These are phyloP conservation scores for Cryptophagus acutangulus DNA, from an alignment of 2,888 invertebrate genomes.

Conservation along the genomic window DNA sequence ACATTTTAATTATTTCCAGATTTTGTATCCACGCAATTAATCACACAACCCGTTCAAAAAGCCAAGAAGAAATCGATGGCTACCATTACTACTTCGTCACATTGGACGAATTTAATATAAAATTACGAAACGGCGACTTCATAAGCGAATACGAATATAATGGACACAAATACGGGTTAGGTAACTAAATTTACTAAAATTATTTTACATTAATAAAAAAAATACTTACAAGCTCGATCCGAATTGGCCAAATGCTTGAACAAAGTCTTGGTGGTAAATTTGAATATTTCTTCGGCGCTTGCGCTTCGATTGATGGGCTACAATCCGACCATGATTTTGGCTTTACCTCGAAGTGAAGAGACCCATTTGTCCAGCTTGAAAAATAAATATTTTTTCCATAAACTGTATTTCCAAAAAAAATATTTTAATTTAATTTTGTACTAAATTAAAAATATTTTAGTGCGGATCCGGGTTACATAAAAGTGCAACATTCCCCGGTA, in stretches of 20 bases:
- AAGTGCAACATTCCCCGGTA: too few relatives aligned
- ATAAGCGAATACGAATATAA: not conserved
- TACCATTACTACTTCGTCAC: conserved; percentile 1
- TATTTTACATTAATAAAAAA: not conserved
- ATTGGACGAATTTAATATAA: not conserved
- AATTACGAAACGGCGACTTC: not conserved
- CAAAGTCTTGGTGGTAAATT: conserved; percentile 1
- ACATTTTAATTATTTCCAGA: too few relatives aligned
- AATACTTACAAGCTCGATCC: not conserved
- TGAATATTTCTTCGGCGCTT: not conserved
- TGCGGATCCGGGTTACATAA: too few relatives aligned
- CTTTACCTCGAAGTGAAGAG: not conserved
- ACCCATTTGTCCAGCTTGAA: not conserved
- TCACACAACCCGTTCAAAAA: conserved; percentile 3
- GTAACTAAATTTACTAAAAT: not conserved
- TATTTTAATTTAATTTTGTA: too few relatives aligned
- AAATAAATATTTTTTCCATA: conserved; percentile 3
- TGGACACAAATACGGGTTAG: conserved; percentile 1
- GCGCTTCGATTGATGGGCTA: not conserved
- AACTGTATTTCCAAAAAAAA: too few relatives aligned
- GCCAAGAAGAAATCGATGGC: not conserved
- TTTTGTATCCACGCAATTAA: not conserved
- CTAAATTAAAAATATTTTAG: too few relatives aligned
- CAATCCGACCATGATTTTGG: not conserved
- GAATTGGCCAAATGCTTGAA: conserved; percentile 2